Evolutionary conservation across 1,140 invertebrate genomes (phyloP).

Genomic region (fruit fly (Drosophila melanogaster)): Release_6_plus_ISO1_MT NC_004354.4:8558001-8558500

Average conservation of each 20-base stretch:
- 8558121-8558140: conserved; percentile 90
- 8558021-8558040: conserved; percentile 88
- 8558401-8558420: neutral
- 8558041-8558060: conserved; percentile 72
- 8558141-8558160: conserved; percentile 90
- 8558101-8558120: conserved; percentile 73
- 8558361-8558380: conserved; percentile 75
- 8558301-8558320: conserved; percentile 66
- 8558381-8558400: conserved; percentile 43
- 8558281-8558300: conserved; percentile 72
- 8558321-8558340: conserved; percentile 60
- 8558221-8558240: conserved; percentile 68
- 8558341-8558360: conserved; percentile 73
- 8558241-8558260: conserved; percentile 77
- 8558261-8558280: conserved; percentile 71
- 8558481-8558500: neutral
- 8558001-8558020: conserved; percentile 91
- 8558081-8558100: conserved; percentile 67
- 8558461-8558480: neutral
- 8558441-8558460: neutral
- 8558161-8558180: conserved; percentile 89
- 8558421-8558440: neutral
- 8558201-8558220: conserved; percentile 62
- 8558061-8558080: conserved; percentile 64
- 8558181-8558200: conserved; percentile 60